phyloP scores from a whole-genome alignment of 2,888 invertebrate species.

The Sericinus montela region DNA sequence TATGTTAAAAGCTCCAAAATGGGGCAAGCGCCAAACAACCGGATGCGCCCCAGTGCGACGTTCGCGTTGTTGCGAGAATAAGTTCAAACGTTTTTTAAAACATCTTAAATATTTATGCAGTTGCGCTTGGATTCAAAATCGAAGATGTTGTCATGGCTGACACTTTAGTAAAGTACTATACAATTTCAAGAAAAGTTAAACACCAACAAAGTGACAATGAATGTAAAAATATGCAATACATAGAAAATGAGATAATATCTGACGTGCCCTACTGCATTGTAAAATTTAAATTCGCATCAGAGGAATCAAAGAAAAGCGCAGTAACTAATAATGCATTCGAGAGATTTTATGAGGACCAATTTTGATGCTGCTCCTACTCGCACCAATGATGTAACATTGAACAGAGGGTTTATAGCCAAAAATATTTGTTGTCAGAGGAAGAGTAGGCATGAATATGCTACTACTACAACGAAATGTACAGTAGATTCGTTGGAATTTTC shows the following conservation, averaged over 20 bases:
- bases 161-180: not conserved
- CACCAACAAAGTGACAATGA: not conserved
- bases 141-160: not conserved
- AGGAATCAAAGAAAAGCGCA: not conserved
- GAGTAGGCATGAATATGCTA: not conserved
- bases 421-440: not conserved
- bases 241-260: not conserved
- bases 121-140: not conserved
- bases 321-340: conserved; percentile 15
- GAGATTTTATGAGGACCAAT: conserved; percentile 11
- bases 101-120: not conserved
- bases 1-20: not conserved
- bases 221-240: not conserved
- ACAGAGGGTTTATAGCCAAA: not conserved
- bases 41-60: not conserved
- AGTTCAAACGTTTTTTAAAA: not conserved
- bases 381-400: not conserved
- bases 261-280: not conserved
- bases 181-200: not conserved
- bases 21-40: not conserved
- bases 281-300: not conserved
- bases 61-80: not conserved
- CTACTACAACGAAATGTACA: not conserved
- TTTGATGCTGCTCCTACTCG: not conserved
- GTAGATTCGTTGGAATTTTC: not conserved